A percentile compares a stretch with the other conserved stretches of the same genome.
phyloP scores from a whole-genome alignment of 1,140 invertebrate species.

The Scaptomyza montana region DNA sequence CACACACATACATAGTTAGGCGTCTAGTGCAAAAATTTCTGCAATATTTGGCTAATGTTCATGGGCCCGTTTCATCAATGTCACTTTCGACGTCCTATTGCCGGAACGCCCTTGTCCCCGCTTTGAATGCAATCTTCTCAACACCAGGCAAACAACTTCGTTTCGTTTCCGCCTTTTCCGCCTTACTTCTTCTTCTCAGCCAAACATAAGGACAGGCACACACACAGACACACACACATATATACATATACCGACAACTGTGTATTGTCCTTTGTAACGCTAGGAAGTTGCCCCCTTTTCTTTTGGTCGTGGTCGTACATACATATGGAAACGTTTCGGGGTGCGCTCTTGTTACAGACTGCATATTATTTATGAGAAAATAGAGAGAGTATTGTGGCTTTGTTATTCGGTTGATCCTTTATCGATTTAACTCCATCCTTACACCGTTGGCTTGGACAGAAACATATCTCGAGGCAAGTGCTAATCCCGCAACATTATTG shows the following conservation, averaged over 20 bases:
- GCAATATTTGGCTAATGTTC: conserved; percentile 73
- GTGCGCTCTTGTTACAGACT: conserved; percentile 37
- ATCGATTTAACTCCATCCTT: neutral
- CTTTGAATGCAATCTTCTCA: conserved; percentile 43
- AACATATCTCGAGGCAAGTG: no score
- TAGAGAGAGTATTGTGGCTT: neutral
- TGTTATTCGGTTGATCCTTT: neutral
- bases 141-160: conserved; percentile 47
- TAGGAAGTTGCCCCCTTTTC: conserved; percentile 19
- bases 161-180: conserved; percentile 19
- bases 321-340: conserved; percentile 25
- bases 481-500: neutral
- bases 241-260: neutral
- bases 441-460: no score
- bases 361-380: conserved; percentile 3
- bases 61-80: conserved; percentile 68
- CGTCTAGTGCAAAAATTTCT: conserved; percentile 59
- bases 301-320: neutral
- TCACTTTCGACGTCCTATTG: conserved; percentile 26
- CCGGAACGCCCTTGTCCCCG: neutral
- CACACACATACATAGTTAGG: neutral
- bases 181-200: conserved; percentile 5
- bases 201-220: conserved; percentile 31
- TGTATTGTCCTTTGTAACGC: conserved; percentile 11
- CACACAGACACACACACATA: conserved; percentile 20